phyloP scores from a whole-genome alignment of 2,888 invertebrate species.

The Acanthosepion esculentum region DNA sequence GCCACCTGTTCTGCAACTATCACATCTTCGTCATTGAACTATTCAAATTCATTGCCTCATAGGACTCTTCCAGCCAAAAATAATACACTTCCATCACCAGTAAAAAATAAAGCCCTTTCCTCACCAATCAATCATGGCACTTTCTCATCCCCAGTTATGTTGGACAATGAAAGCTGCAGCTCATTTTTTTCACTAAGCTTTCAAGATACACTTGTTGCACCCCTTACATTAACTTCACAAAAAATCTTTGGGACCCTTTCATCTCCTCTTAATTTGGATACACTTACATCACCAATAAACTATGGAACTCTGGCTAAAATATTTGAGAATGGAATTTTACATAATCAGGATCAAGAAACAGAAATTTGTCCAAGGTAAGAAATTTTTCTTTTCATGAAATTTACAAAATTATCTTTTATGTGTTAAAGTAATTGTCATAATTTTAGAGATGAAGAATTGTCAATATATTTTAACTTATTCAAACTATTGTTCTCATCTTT shows the following conservation, averaged over 20 bases:
- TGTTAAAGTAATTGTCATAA: too few relatives aligned
- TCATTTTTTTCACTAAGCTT: neutral
- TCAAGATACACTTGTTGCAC: neutral
- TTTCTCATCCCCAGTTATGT: neutral
- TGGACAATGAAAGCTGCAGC: neutral
- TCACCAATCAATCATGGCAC: neutral
- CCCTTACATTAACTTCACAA: neutral
- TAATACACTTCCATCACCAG: neutral
- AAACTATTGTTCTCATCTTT: too few relatives aligned
- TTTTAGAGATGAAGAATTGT: too few relatives aligned
- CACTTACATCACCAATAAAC: slow-evolving; percentile 33
- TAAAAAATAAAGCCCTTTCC: neutral
- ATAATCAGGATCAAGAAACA: neutral
- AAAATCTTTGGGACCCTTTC: neutral
- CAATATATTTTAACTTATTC: too few relatives aligned
- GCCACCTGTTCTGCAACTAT: neutral
- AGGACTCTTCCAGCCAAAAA: slow-evolving; percentile 5
- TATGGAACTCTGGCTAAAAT: slow-evolving; percentile 12
- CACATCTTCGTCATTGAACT: neutral
- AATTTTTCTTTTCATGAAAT: neutral
- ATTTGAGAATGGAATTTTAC: slow-evolving; percentile 1
- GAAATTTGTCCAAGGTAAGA: neutral
- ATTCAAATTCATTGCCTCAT: neutral
- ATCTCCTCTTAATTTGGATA: neutral
- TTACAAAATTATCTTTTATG: too few relatives aligned